Evolutionary conservation across 2,113 vertebrate species (phyloP), one percentile per base, ranked within the genome.

Genomic region (Osmerus eperlanus): DNA sequence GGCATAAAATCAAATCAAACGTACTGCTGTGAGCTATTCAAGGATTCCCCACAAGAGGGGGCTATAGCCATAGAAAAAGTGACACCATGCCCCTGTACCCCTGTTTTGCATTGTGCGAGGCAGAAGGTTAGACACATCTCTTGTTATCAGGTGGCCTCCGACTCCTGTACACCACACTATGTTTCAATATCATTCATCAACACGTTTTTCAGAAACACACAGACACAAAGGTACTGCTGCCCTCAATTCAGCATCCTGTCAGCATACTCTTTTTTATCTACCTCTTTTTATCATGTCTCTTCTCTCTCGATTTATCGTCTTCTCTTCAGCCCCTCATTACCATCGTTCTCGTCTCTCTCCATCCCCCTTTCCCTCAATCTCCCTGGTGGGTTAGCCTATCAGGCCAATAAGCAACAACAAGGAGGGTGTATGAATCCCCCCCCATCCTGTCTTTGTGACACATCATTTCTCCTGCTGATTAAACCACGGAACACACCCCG

Each of bases 401-500:
- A 47, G 41, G 41, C 41, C 41, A 47, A 47, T 47, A 47, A 47
- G 41, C 41, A 47, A 59, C n/a, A 59, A 21, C 56, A 19, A 59
- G 56, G 56, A 59, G 12, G 56, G 11, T n/a, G 18, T 59, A 11
- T 59, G 19, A 73, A 75, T 82, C 76, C 6, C 72, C 83, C 78
- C 77, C 74, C 72, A 71, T 72, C 59, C 3, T 25, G 21, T 85
- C 74, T 77, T 82, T 81, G 79, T 76, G 84, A 83, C 79, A 82
- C 81, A 74, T 89, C 82, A 84, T 88, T 88, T 87, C 83, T 86
- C 62, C 82, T 55, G 75, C 67, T 81, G 83, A 85, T 84, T 85
- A 76, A 81, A 80, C 75, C 70, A 74, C 72, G 77, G 78, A 80
- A 82, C 54, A 19, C 71, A 6, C 67, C 65, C 77, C 55, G 9